These are phyloP conservation scores for Grantiella picta DNA, from an alignment of 2,113 vertebrate species.

Conservation along the genomic window DNA sequence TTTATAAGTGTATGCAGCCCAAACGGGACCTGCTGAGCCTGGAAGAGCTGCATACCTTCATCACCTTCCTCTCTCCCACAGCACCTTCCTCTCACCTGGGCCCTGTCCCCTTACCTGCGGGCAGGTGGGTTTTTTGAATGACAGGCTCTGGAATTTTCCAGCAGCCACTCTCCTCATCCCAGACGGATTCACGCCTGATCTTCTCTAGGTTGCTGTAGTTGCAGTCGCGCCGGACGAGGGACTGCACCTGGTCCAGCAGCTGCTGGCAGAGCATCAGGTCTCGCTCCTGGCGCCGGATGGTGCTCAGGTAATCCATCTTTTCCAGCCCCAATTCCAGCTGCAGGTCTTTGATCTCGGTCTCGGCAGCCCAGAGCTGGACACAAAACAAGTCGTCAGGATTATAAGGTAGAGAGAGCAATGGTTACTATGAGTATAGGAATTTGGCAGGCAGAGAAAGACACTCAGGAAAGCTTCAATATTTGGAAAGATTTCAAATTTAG, in stretches of 20 bases:
- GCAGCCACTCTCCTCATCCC: slow-evolving; percentile 82
- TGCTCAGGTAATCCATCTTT: slow-evolving; percentile 82
- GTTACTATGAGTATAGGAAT: neutral
- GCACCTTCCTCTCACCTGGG: slow-evolving; percentile 63
- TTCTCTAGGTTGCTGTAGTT: slow-evolving; percentile 89
- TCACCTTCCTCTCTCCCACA: too few relatives aligned
- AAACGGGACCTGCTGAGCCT: fast-evolving
- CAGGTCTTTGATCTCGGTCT: slow-evolving; percentile 86
- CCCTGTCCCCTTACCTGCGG: slow-evolving; percentile 72
- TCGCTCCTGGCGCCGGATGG: slow-evolving; percentile 79
- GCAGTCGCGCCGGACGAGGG: slow-evolving; percentile 79
- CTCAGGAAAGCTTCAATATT: neutral
- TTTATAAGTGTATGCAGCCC: fast-evolving
- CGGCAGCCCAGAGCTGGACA: slow-evolving; percentile 79
- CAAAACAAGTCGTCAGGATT: neutral
- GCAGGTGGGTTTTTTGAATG: slow-evolving; percentile 80
- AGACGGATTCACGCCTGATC: slow-evolving; percentile 73
- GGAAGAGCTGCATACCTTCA: neutral
- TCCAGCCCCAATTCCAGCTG: slow-evolving; percentile 86
- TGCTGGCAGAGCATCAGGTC: slow-evolving; percentile 81
- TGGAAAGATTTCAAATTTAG: neutral
- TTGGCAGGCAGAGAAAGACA: neutral
- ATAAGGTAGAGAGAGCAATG: fast-evolving
- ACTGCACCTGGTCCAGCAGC: slow-evolving; percentile 81
- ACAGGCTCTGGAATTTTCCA: slow-evolving; percentile 85